Evolutionary conservation across 2,888 invertebrate genomes (phyloP).

Genomic region (Cremastobaeus sp.): DNA sequence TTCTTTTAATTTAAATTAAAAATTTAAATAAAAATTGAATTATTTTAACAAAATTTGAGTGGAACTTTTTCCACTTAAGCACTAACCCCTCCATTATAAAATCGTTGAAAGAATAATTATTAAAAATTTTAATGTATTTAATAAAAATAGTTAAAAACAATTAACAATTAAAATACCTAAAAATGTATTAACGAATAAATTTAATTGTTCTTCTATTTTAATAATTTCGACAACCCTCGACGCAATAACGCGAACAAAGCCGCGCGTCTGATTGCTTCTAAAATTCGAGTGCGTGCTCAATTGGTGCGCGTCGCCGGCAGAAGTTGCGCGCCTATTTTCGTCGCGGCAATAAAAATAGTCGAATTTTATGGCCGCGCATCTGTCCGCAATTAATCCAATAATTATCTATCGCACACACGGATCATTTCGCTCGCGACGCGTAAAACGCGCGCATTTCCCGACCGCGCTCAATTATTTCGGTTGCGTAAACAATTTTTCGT

Average conservation of each 20-base stretch:
- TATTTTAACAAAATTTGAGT: too few relatives aligned
- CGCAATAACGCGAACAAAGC: slow-evolving; percentile 16
- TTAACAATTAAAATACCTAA: too few relatives aligned
- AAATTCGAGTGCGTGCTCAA: slow-evolving; percentile 38
- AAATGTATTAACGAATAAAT: slow-evolving; percentile 47
- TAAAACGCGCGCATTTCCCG: slow-evolving; percentile 30
- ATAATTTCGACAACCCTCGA: slow-evolving; percentile 25
- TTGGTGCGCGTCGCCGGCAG: slow-evolving; percentile 14
- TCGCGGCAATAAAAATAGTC: slow-evolving; percentile 56
- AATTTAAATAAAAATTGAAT: too few relatives aligned
- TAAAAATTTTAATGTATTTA: too few relatives aligned
- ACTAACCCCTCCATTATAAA: too few relatives aligned
- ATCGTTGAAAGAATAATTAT: too few relatives aligned
- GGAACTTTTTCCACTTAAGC: too few relatives aligned
- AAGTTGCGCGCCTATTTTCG: slow-evolving; percentile 39
- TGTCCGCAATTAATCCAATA: slow-evolving; percentile 56
- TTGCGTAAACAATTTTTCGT: slow-evolving; percentile 42
- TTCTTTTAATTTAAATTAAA: too few relatives aligned
- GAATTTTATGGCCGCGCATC: slow-evolving; percentile 50
- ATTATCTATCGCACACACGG: slow-evolving; percentile 55
- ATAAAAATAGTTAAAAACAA: too few relatives aligned
- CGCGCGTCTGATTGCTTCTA: slow-evolving; percentile 25
- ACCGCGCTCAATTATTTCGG: slow-evolving; percentile 41
- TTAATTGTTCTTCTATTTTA: slow-evolving; percentile 40
- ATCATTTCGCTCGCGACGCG: slow-evolving; percentile 38